phyloP scores from a whole-genome alignment of 2,113 vertebrate genomes.

The Onychostruthus taczanowskii region DNA sequence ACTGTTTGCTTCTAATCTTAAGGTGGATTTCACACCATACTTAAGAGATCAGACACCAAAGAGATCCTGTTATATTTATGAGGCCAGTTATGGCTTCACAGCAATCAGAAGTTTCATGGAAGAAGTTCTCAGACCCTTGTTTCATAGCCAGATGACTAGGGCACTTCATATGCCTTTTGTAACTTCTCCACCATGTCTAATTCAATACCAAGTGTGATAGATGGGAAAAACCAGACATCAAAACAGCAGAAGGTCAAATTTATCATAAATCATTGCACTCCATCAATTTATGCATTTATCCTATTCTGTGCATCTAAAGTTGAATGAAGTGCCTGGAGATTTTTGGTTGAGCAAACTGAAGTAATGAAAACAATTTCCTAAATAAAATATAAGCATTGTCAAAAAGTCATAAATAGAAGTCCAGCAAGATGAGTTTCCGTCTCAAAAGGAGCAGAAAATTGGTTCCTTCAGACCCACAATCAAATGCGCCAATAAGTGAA shows the following conservation, averaged over 20 bases:
- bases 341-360: slow-evolving; percentile 42
- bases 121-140: not conserved
- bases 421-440: slow-evolving; percentile 34
- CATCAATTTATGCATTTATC: slow-evolving; percentile 10
- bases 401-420: slow-evolving; percentile 37
- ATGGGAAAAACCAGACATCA: not conserved
- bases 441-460: slow-evolving; percentile 53
- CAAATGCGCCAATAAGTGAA: not conserved
- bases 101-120: not conserved
- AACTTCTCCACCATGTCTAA: not conserved
- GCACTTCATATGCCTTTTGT: not conserved
- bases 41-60: not conserved
- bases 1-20: not conserved
- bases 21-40: not conserved
- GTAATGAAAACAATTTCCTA: slow-evolving; percentile 48
- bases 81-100: not conserved
- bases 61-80: not conserved
- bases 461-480: slow-evolving; percentile 21
- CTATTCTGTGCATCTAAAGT: not conserved
- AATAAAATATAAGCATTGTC: slow-evolving; percentile 43
- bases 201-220: not conserved
- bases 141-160: not conserved
- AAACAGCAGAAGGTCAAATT: not conserved
- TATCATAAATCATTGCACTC: not conserved
- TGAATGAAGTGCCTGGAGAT: not conserved